Percentiles rank a stretch among this genome's conserved stretches.
Conservation (phyloP, 2,797 vertebrate species). For the Poeciliopsis infans region DNA sequence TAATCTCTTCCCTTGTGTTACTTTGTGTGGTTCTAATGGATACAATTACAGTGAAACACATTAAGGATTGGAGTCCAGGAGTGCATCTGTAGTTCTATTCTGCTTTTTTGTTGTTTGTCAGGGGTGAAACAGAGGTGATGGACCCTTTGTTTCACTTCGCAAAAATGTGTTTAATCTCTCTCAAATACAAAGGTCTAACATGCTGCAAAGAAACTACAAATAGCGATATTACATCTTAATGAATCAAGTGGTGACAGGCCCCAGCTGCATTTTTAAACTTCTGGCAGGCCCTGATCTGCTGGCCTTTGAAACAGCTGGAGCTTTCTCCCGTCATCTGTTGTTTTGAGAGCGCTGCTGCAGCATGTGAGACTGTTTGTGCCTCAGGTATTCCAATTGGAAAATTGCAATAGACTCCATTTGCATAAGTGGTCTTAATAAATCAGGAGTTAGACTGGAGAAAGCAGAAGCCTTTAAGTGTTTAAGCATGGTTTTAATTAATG, state of each 20-base stretch:
- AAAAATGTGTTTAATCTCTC: slow-evolving; percentile 77
- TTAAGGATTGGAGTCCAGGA: not conserved
- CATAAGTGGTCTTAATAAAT: slow-evolving; percentile 79
- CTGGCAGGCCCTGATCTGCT: slow-evolving; percentile 53
- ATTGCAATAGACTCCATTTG: slow-evolving; percentile 75
- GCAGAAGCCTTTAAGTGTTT: slow-evolving; percentile 52
- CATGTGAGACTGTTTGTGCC: slow-evolving; percentile 63
- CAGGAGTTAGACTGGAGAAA: slow-evolving; percentile 65
- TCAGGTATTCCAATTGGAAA: slow-evolving; percentile 76
- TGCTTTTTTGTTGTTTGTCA: slow-evolving; percentile 45
- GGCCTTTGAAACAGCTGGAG: slow-evolving; percentile 63
- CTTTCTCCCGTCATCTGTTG: slow-evolving; percentile 60
- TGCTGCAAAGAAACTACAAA: slow-evolving; percentile 44
- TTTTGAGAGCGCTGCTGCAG: slow-evolving; percentile 51
- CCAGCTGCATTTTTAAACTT: slow-evolving; percentile 34
- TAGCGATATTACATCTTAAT: slow-evolving; percentile 62
- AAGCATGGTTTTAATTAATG: slow-evolving; percentile 50
- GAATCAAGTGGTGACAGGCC: slow-evolving; percentile 45
- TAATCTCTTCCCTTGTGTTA: not conserved
- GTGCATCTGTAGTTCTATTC: not conserved
- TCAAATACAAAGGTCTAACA: slow-evolving; percentile 58
- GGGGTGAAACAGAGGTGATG: slow-evolving; percentile 31
- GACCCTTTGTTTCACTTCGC: slow-evolving; percentile 41
- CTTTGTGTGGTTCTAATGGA: not conserved
- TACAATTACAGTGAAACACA: not conserved